Evolutionary conservation across 2,797 vertebrate genomes (phyloP), one percentile per base, ranked within the genome.

Genomic region (Molossus alvarezi): DNA sequence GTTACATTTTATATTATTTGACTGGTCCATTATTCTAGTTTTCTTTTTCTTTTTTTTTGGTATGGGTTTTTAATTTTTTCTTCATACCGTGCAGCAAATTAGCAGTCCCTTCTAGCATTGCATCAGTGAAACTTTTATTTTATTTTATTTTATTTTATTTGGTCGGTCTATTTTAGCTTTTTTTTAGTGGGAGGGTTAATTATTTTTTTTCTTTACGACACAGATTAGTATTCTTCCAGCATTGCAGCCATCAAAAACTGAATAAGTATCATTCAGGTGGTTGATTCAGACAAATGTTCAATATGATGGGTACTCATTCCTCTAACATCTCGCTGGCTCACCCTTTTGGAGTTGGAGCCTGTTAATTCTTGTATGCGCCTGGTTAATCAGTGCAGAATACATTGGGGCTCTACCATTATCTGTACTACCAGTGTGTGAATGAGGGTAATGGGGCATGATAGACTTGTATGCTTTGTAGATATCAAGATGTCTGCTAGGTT

Each of bases 41-140:
- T 83, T 33, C 33, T 33, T 33, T 33, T 33, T 33, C 3, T 33
- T 33, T 33, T 33, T 93, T 90, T 76, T 57, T 18, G 13, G 53
- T 89, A 12, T 86, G n/a, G 3, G 0, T 51, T 80, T 97, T 48
- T 21, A 51, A 18, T 7, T 37, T 87, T 80, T 94, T 67, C 80
- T 90, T 88, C 64, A 77, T 90, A 11, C 37, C 33, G 10, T 92
- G 53, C 12, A 73, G 93, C 12, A 93, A 94, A 91, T 93, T 86
- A 90, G 33, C 57, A 71, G 65, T 90, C 29, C 37, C 12, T 94
- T 92, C 77, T 72, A 96, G 53, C n/a, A 83, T 23, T 86, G 12
- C 25, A 83, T 94, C 53, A 83, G 20, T 91, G 91, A 91, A 94
- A 69, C 15, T 95, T 95, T 71, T 83, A 76, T 76, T 93, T 95